Conservation (phyloP, 2,113 vertebrate genomes). For the Callithrix jacchus region DNA sequence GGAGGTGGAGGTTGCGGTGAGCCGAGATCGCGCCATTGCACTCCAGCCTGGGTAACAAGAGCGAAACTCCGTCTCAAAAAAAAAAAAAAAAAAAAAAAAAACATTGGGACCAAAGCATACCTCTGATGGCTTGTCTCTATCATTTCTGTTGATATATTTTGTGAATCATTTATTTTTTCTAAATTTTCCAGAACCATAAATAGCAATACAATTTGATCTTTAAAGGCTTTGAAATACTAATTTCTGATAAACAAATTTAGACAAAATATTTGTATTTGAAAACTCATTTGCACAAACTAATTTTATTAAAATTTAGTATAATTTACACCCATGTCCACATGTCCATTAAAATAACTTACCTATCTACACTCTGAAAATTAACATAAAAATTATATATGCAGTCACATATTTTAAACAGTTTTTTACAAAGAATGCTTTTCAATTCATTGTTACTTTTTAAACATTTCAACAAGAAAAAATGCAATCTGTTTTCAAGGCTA, state of each 20-base stretch:
- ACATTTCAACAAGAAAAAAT: neutral
- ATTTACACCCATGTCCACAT: neutral
- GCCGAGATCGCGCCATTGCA: too few species aligned
- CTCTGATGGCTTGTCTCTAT: neutral
- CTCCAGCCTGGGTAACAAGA: too few species aligned
- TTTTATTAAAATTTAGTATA: neutral
- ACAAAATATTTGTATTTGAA: neutral
- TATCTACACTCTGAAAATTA: neutral
- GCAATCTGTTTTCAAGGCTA: neutral
- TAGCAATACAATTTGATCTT: neutral
- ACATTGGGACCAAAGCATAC: neutral
- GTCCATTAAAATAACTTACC: neutral
- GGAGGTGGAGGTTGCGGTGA: too few species aligned
- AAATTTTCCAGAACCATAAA: neutral
- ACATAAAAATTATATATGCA: neutral
- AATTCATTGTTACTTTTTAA: neutral
- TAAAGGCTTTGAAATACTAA: neutral
- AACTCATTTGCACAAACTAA: neutral
- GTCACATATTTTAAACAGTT: neutral
- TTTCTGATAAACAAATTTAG: too few species aligned
- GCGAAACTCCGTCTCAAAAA: too few species aligned
- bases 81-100: too few species aligned
- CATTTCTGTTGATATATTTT: neutral
- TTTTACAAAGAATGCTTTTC: neutral
- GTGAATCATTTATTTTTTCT: neutral